These are phyloP conservation scores for Gavia stellata DNA, from an alignment of 2,113 vertebrate species.

Conservation along the genomic window DNA sequence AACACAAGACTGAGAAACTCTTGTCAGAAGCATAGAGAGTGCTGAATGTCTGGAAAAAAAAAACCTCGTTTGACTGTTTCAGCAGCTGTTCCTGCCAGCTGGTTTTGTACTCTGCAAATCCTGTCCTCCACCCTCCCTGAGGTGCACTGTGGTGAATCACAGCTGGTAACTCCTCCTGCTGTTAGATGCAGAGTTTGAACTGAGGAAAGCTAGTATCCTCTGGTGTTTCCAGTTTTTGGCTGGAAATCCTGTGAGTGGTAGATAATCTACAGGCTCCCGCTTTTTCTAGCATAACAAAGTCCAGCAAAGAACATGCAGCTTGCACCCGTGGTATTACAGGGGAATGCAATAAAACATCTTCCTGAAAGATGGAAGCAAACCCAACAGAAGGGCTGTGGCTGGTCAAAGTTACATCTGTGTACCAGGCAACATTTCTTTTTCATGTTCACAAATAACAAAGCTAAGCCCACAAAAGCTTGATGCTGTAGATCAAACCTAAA, in stretches of 20 bases:
- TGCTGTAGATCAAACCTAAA: neutral
- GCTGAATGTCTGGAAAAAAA: neutral
- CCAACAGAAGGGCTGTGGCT: neutral
- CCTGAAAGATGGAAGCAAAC: neutral
- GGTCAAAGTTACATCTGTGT: neutral
- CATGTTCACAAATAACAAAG: neutral
- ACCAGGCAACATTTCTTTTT: neutral
- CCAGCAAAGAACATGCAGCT: neutral
- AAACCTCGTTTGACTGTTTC: neutral
- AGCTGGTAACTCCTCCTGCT: neutral
- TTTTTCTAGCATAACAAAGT: neutral
- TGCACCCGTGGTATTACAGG: neutral
- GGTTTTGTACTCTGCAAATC: neutral
- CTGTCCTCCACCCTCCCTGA: rapidly evolving
- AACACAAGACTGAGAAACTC: neutral
- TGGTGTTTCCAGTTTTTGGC: neutral
- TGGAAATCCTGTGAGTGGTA: neutral
- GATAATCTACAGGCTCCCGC: neutral
- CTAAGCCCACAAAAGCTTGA: neutral
- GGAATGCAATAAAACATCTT: neutral
- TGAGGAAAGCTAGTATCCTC: neutral
- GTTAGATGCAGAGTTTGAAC: neutral
- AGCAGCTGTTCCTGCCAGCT: constrained; percentile 41
- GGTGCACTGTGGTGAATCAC: neutral
- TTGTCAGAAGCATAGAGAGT: neutral